These are phyloP conservation scores for Gymnoscopelus braueri DNA, from an alignment of 2,797 vertebrate species.

Conservation along the genomic window DNA sequence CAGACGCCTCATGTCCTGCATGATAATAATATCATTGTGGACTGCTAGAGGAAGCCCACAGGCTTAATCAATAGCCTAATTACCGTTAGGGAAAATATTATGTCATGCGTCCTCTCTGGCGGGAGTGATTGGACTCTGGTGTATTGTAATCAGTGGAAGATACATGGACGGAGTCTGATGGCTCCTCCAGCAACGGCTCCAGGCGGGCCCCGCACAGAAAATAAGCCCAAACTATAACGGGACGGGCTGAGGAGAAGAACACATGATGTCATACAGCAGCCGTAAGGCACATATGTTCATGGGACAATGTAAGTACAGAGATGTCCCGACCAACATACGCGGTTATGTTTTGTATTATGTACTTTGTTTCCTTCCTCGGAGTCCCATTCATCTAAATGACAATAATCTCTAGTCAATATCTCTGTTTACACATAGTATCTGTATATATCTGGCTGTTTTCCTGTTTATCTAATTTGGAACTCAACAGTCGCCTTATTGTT, in stretches of 20 bases:
- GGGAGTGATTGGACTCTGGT: conserved; percentile 57
- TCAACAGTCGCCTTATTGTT: conserved; percentile 20
- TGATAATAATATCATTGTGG: conserved; percentile 37
- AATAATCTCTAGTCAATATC: conserved; percentile 23
- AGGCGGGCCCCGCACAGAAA: conserved; percentile 9
- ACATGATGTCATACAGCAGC: conserved; percentile 50
- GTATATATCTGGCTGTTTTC: conserved; percentile 20
- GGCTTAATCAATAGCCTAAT: conserved; percentile 70
- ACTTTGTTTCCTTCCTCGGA: conserved; percentile 5
- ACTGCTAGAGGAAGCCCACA: conserved; percentile 41
- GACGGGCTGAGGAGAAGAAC: conserved; percentile 32
- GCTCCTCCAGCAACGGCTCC: conserved; percentile 34
- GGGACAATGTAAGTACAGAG: conserved; percentile 20
- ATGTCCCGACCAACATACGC: conserved; percentile 6
- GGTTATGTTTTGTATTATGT: not conserved
- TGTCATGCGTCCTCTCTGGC: conserved; percentile 39
- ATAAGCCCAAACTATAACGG: conserved; percentile 7
- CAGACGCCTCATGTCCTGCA: conserved; percentile 35
- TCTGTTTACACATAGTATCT: not conserved
- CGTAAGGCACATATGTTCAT: conserved; percentile 37
- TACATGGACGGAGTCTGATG: conserved; percentile 24
- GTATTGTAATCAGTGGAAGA: conserved; percentile 66
- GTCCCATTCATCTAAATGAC: conserved; percentile 17
- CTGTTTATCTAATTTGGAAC: conserved; percentile 15
- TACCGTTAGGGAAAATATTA: conserved; percentile 61